Percentiles rank a stretch among this genome's conserved stretches.
Conservation (phyloP, 2,113 vertebrate genomes). For the Acanthochromis polyacanthus region DNA sequence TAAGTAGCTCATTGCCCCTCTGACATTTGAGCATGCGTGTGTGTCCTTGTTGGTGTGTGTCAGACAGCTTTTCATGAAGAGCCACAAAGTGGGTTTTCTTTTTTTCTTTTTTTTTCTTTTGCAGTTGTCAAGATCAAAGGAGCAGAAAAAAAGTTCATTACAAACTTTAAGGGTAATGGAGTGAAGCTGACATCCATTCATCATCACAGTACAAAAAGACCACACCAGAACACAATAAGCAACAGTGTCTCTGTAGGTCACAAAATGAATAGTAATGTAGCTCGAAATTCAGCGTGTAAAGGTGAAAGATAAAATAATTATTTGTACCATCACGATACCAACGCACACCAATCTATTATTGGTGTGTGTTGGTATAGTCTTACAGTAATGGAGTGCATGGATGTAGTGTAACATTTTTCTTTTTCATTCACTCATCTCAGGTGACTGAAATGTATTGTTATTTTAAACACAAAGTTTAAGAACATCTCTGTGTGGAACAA, state of each 20-base stretch:
- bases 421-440: not conserved
- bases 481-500: not conserved
- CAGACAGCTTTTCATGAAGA: constrained; percentile 49
- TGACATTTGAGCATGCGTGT: constrained; percentile 70
- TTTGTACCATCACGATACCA: too few species aligned
- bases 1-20: constrained; percentile 77
- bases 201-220: constrained; percentile 10
- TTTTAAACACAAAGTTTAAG: not conserved
- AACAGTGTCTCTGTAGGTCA: not conserved
- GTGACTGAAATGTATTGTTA: not conserved
- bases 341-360: too few species aligned
- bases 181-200: constrained; percentile 26
- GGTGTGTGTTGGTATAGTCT: not conserved
- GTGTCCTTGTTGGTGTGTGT: constrained; percentile 42
- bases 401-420: not conserved
- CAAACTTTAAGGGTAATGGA: constrained; percentile 30
- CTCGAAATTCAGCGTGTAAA: not conserved
- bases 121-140: constrained; percentile 20
- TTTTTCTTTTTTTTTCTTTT: constrained; percentile 5
- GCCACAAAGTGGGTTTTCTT: constrained; percentile 21
- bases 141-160: constrained; percentile 40
- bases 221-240: not conserved
- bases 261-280: not conserved
- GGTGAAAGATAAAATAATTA: not conserved
- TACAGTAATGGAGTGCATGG: not conserved